These are phyloP conservation scores for Dysidea cf. avara DNA, from an alignment of 37 sponge, comb jelly and placozoan species.

Conservation along the genomic window DNA sequence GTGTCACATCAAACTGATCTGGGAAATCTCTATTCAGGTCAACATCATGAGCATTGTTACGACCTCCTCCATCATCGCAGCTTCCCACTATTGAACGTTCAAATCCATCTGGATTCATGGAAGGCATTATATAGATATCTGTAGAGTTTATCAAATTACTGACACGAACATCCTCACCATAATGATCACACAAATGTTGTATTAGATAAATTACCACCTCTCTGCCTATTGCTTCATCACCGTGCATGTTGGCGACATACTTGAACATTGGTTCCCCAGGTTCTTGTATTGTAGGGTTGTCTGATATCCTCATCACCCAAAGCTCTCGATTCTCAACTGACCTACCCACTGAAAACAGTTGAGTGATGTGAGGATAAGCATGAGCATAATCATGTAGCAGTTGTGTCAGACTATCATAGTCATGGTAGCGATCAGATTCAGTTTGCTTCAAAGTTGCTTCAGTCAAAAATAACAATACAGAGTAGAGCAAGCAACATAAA, in stretches of 20 bases:
- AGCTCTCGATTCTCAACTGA: conserved; percentile 51
- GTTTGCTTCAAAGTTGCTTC: too few relatives aligned
- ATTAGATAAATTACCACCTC: conserved; percentile 88
- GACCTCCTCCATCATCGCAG: conserved; percentile 41
- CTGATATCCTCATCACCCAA: conserved; percentile 79
- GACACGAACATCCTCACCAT: conserved; percentile 52
- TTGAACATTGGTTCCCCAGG: conserved; percentile 95
- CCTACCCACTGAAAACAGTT: conserved; percentile 81
- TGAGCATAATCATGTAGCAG: conserved; percentile 26
- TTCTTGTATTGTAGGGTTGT: conserved; percentile 87
- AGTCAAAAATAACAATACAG: too few relatives aligned
- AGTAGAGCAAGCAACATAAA: too few relatives aligned
- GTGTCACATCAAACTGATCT: conserved; percentile 44
- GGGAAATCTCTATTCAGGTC: conserved; percentile 97
- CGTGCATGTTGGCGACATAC: conserved; percentile 98
- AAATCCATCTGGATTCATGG: conserved; percentile 98
- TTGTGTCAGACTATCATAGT: conserved; percentile 41
- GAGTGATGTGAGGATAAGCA: conserved; percentile 71
- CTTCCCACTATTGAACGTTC: conserved; percentile 32
- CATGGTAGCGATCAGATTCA: conserved; percentile 42
- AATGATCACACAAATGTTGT: conserved; percentile 77
- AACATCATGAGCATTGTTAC: conserved; percentile 72
- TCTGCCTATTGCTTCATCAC: conserved; percentile 95
- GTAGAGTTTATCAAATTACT: conserved; percentile 79
- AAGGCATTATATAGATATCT: conserved; percentile 91